Conservation (phyloP, 2,113 vertebrate genomes). For the Micronisus gabar region DNA sequence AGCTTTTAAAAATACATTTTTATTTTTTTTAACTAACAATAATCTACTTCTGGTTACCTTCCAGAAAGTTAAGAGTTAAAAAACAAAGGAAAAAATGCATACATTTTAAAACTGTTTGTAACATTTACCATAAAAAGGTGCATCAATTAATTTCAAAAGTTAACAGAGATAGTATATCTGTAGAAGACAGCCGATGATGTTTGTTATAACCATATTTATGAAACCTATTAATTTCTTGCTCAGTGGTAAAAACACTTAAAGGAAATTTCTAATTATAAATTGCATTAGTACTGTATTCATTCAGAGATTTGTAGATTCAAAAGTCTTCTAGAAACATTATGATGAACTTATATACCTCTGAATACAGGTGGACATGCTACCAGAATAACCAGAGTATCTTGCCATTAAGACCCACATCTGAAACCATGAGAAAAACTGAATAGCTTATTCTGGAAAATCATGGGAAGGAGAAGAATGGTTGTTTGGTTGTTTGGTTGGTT, state of each 20-base stretch:
- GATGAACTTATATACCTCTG: neutral
- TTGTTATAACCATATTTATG: neutral
- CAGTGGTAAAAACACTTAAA: neutral
- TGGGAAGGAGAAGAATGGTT: neutral
- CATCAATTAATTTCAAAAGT: neutral
- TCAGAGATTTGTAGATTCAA: neutral
- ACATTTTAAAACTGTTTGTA: neutral
- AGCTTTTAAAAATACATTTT: neutral
- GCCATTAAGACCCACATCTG: neutral
- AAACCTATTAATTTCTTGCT: neutral
- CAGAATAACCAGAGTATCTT: neutral
- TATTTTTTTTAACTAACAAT: neutral
- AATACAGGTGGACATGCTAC: neutral
- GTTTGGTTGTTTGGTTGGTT: rapidly evolving
- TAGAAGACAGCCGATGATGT: neutral
- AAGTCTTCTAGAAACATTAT: neutral
- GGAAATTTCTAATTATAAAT: neutral
- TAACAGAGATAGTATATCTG: neutral
- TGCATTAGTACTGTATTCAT: neutral
- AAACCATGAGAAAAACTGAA: neutral
- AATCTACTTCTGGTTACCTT: neutral
- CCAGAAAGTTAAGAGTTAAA: neutral
- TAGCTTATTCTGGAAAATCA: neutral
- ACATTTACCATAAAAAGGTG: neutral
- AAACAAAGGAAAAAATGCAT: neutral